Evolutionary conservation across 2,888 invertebrate genomes (phyloP), one percentile per base, ranked within the genome.

Genomic region (Dasypolia templi): DNA sequence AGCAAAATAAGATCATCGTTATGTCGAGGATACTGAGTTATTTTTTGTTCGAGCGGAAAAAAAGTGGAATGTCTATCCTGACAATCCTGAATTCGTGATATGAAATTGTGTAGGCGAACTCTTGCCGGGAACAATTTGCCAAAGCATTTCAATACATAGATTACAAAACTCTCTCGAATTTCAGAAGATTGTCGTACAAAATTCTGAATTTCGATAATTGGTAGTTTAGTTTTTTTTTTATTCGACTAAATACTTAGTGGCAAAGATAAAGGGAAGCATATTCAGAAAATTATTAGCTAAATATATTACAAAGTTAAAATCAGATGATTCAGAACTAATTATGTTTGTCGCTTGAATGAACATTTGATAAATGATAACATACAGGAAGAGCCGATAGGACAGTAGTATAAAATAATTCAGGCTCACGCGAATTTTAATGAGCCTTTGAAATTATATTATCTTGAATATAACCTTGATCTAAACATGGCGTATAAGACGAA

Each of bases 311-410:
- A 76, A 65, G 68, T 85, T 67, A 63, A 56, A 69, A 70, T 67
- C 65, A 63, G 78, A 84, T 89, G 85, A 86, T 84, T 85, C 82
- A 84, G 63, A 75, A 72, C 70, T 77, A 83, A 79, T 80, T 85
- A 83, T 85, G 69, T 82, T 82, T 82, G 79, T 79, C 73, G 87
- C 84, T 86, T 86, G 69, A 85, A 83, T 88, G 76, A 76, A 63
- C 62, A 75, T 72, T 76, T 76, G 80, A 76, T 75, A 75, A 61
- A 64, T 79, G 91, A 91, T 92, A 91, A 90, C 70, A 64, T 69
- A 86, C 89, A 89, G 92, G 92, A 92, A 92, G 90, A 82, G 80
- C 87, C 82, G 91, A 91, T 90, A 91, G 73, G 53, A 63, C 26
- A 65, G 14, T 70, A 82, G 58, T 74, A 70, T 70, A 72, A 71